Percentiles rank a stretch among this genome's conserved stretches.
phyloP scores from a whole-genome alignment of 2,797 vertebrate genomes.

The Lithobates pipiens region DNA sequence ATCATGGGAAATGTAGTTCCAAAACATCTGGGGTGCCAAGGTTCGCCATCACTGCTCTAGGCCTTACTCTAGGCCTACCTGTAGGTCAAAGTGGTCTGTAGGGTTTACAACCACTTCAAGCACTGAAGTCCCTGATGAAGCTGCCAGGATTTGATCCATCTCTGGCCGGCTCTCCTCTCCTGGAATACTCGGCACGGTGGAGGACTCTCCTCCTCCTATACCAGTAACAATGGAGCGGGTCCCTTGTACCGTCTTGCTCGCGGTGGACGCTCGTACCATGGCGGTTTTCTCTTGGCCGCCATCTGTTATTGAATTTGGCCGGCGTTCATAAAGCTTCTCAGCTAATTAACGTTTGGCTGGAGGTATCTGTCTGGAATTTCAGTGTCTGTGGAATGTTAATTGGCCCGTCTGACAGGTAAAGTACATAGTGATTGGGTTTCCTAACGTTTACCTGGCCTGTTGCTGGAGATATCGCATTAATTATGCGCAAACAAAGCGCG shows the following conservation, averaged over 20 bases:
- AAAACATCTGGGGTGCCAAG: too few species aligned
- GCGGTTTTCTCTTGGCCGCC: background rate
- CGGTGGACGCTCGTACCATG: background rate
- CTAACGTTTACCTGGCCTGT: background rate
- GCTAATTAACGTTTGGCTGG: conserved; percentile 29
- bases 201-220: too few species aligned
- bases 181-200: too few species aligned
- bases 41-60: too few species aligned
- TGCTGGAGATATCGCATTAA: background rate
- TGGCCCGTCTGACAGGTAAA: conserved; percentile 14
- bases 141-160: too few species aligned
- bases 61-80: too few species aligned
- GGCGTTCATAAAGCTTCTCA: background rate
- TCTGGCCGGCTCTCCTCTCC: too few species aligned
- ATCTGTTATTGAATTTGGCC: conserved; percentile 13
- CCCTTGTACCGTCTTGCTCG: background rate
- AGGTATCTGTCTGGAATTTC: conserved; percentile 35
- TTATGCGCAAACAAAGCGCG: conserved; percentile 22
- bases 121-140: too few species aligned
- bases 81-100: too few species aligned
- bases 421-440: conserved; percentile 35
- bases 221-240: too few species aligned
- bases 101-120: too few species aligned
- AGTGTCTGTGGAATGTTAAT: conserved; percentile 46
- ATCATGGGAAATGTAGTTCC: too few species aligned